Evolutionary conservation across 2,113 vertebrate genomes (phyloP), one percentile per base, ranked within the genome.

Genomic region (Aegypius monachus): DNA sequence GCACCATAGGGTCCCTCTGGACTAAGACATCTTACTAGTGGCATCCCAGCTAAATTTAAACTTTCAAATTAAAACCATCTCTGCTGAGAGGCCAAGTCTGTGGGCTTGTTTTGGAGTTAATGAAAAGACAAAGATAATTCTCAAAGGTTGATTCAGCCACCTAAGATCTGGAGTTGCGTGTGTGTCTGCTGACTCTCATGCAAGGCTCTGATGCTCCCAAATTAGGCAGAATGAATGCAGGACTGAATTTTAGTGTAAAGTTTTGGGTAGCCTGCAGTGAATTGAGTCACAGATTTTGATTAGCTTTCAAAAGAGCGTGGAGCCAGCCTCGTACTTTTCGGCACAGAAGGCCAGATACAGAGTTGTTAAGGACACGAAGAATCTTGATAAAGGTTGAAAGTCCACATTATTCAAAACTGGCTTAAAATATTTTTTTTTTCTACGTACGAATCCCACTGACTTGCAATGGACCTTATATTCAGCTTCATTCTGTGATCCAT

Each of bases 41-140:
- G 59, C 94, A 94, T 93, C 94, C 40, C 63, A 47, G 80, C 75
- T 96, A 95, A 93, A 88, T 94, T 87, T 93, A 92, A 74, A 42
- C 74, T 79, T 92, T 56, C 27, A 89, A 85, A 91, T 95, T 94
- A 72, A 93, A 96, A 88, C 87, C 62, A 53, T 73, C 78, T 87
- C 78, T 90, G 36, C 42, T 48, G 62, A 85, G 84, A 91, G 73
- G 40, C 43, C 65, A 22, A 75, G 61, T 84, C 59, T 91, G 14
- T 81, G 36, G 48, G 43, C 89, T 42, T 61, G 22, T 87, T 75
- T 36, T 94, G 86, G 34, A 81, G 40, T 79, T 84, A 81, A 42
- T 62, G 73, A 43, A 75, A 48, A 84, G 38, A 25, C 55, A 81
- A 15, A 86, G 86, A 55, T 79, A 14, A 9, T 85, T 91, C 34